Conservation (phyloP, 2,113 vertebrate genomes). For the Psilopogon haemacephalus region DNA sequence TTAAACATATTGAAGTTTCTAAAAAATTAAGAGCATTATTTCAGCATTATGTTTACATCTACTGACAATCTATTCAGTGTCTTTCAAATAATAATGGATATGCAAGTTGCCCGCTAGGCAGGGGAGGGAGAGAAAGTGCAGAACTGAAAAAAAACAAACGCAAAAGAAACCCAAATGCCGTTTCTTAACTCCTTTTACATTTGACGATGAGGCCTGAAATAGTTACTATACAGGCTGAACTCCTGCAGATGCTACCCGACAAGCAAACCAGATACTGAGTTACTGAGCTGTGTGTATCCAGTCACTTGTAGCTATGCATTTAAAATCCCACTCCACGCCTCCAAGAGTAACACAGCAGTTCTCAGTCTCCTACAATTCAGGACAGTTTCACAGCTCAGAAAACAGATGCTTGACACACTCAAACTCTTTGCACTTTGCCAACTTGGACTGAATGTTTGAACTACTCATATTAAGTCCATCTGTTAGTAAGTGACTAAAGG, state of each 20-base stretch:
- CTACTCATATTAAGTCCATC: neutral
- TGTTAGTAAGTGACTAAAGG: neutral
- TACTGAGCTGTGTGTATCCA: neutral
- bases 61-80: neutral
- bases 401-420: neutral
- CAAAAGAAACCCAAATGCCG: too few species aligned
- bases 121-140: rapidly evolving
- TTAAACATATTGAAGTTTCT: neutral
- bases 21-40: neutral
- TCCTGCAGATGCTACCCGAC: neutral
- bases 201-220: neutral
- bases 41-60: neutral
- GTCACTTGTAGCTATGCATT: neutral
- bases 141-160: neutral
- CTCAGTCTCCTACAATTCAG: neutral
- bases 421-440: neutral
- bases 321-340: neutral
- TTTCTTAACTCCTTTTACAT: neutral
- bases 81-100: neutral
- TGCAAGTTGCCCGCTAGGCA: neutral
- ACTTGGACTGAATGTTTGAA: neutral
- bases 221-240: neutral
- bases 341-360: neutral
- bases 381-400: neutral
- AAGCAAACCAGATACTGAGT: neutral